Conservation (phyloP, 2,888 invertebrate species). For the Mythimna albipuncta region DNA sequence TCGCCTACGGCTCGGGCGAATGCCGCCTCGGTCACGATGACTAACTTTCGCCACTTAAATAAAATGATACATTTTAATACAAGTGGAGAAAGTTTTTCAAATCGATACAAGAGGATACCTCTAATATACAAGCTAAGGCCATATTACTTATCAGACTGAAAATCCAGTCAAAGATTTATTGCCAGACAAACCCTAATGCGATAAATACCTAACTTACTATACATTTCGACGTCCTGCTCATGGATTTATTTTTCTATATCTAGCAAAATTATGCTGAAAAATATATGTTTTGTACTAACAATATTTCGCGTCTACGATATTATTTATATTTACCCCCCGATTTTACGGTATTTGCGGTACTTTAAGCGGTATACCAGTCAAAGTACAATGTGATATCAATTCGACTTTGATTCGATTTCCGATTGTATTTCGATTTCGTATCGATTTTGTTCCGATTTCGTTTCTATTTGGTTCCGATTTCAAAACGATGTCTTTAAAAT, state of each 20-base stretch:
- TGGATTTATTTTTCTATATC: constrained; percentile 27
- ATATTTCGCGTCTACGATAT: constrained; percentile 53
- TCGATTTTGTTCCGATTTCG: background rate
- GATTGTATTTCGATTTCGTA: background rate
- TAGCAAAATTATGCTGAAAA: constrained; percentile 65
- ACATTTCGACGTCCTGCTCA: constrained; percentile 40
- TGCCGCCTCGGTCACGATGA: too few species aligned
- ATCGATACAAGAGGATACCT: background rate
- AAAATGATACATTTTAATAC: too few species aligned
- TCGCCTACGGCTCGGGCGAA: too few species aligned
- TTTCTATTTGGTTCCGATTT: background rate
- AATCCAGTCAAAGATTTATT: constrained; percentile 20
- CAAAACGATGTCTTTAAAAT: background rate
- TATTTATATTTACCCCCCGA: constrained; percentile 20
- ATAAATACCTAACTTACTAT: constrained; percentile 21
- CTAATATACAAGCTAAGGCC: constrained; percentile 38
- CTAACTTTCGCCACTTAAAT: too few species aligned
- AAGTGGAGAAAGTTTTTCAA: background rate
- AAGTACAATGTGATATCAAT: background rate
- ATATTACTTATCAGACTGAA: constrained; percentile 17
- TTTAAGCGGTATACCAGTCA: constrained; percentile 46
- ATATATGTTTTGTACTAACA: constrained; percentile 65
- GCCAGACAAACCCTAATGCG: constrained; percentile 26
- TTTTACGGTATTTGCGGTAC: constrained; percentile 7
- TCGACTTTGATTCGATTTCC: background rate